Percentiles rank a stretch among this genome's conserved stretches.
Conservation (phyloP, 2,888 invertebrate genomes). For the Heliothis peltigera region DNA sequence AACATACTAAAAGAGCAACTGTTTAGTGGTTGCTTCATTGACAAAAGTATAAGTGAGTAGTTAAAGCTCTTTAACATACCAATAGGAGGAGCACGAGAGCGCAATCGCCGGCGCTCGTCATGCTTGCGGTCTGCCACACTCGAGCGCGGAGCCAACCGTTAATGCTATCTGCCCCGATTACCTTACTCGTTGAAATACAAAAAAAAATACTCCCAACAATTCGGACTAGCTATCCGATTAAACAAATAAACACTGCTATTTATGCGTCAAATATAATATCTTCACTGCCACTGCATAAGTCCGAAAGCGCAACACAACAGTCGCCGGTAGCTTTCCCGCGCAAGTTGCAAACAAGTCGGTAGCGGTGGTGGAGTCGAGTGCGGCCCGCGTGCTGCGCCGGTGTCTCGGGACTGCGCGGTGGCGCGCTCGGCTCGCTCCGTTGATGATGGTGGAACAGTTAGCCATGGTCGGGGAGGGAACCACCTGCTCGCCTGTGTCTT, state of each 20-base stretch:
- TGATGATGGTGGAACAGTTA: slow-evolving; percentile 86
- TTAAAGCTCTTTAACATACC: slow-evolving; percentile 73
- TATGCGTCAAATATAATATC: slow-evolving; percentile 43
- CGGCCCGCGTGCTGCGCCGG: slow-evolving; percentile 80
- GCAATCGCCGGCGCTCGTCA: slow-evolving; percentile 86
- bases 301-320: slow-evolving; percentile 50
- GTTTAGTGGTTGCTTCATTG: slow-evolving; percentile 5
- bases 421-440: slow-evolving; percentile 76
- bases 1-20: not conserved
- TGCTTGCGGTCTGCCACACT: slow-evolving; percentile 89
- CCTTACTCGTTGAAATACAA: slow-evolving; percentile 80
- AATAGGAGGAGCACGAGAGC: slow-evolving; percentile 83
- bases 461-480: slow-evolving; percentile 84
- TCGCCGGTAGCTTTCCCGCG: slow-evolving; percentile 63
- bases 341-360: slow-evolving; percentile 57
- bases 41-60: slow-evolving; percentile 6
- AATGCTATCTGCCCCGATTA: slow-evolving; percentile 90
- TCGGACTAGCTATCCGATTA: slow-evolving; percentile 42
- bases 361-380: slow-evolving; percentile 57
- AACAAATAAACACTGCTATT: slow-evolving; percentile 61
- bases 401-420: slow-evolving; percentile 82
- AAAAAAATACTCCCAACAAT: slow-evolving; percentile 75
- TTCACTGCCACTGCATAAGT: slow-evolving; percentile 67
- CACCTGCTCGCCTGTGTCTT: slow-evolving; percentile 83
- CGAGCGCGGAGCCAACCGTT: slow-evolving; percentile 89